Conservation (phyloP, 2,113 vertebrate species). For the Centrocercus urophasianus region DNA sequence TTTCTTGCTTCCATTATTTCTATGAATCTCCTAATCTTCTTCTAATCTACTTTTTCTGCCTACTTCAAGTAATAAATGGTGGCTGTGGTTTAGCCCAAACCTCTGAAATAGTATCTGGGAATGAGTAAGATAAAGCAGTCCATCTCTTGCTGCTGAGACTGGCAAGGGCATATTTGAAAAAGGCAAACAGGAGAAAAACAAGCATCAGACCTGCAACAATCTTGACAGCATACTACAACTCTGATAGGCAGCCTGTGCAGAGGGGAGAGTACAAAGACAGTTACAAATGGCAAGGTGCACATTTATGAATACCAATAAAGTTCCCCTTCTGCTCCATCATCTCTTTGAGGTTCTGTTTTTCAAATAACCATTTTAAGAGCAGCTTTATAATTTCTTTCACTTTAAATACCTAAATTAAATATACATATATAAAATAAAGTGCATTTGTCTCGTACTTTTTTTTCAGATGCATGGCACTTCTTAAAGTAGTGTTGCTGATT, state of each 20-base stretch:
- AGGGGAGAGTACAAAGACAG: slow-evolving; percentile 52
- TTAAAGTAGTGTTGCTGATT: slow-evolving; percentile 55
- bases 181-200: slow-evolving; percentile 46
- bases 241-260: slow-evolving; percentile 11
- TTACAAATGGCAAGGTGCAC: slow-evolving; percentile 46
- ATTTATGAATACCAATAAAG: slow-evolving; percentile 53
- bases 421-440: slow-evolving; percentile 50
- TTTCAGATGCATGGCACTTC: slow-evolving; percentile 11
- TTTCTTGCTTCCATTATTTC: neutral
- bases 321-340: slow-evolving; percentile 26
- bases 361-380: slow-evolving; percentile 26
- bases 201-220: slow-evolving; percentile 14
- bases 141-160: neutral
- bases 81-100: neutral
- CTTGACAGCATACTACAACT: neutral
- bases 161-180: slow-evolving; percentile 41
- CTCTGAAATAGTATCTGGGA: neutral
- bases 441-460: slow-evolving; percentile 56
- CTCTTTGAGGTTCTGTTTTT: slow-evolving; percentile 38
- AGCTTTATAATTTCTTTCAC: slow-evolving; percentile 56
- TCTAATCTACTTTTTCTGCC: neutral
- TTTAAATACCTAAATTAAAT: slow-evolving; percentile 66
- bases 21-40: neutral
- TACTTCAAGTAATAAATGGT: neutral
- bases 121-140: slow-evolving; percentile 17